These are phyloP conservation scores for Gallinago paraguaiae DNA, from an alignment of 2,113 vertebrate genomes.

Conservation along the genomic window DNA sequence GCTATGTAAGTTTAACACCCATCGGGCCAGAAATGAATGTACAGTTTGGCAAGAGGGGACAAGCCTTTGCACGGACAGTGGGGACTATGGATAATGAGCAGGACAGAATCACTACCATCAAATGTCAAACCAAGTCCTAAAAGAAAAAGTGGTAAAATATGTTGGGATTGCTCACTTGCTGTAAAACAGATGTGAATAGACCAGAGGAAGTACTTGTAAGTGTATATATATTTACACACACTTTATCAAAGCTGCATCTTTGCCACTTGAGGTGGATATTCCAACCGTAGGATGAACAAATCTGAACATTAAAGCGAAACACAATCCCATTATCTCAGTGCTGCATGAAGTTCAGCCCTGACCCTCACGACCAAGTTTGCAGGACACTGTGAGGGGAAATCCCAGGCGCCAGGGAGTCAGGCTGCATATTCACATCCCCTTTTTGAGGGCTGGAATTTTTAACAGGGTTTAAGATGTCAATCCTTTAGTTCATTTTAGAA, in stretches of 20 bases:
- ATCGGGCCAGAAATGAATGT: not conserved
- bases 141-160: not conserved
- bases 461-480: not conserved
- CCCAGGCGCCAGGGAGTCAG: not conserved
- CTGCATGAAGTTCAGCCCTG: not conserved
- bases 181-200: not conserved
- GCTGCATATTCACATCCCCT: not conserved
- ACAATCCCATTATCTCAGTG: not conserved
- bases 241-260: not conserved
- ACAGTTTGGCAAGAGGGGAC: not conserved
- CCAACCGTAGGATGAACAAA: not conserved
- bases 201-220: not conserved
- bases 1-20: not conserved
- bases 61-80: not conserved
- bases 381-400: not conserved
- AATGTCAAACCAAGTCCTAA: not conserved
- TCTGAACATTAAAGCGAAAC: not conserved
- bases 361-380: not conserved
- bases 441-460: not conserved
- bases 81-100: not conserved
- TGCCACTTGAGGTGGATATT: not conserved
- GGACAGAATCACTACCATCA: not conserved
- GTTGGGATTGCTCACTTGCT: not conserved
- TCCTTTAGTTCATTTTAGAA: not conserved
- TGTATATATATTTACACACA: not conserved